Base-by-base conservation (phyloP, 2,888 invertebrate species). In the Plagodis dolabraria region DNA sequence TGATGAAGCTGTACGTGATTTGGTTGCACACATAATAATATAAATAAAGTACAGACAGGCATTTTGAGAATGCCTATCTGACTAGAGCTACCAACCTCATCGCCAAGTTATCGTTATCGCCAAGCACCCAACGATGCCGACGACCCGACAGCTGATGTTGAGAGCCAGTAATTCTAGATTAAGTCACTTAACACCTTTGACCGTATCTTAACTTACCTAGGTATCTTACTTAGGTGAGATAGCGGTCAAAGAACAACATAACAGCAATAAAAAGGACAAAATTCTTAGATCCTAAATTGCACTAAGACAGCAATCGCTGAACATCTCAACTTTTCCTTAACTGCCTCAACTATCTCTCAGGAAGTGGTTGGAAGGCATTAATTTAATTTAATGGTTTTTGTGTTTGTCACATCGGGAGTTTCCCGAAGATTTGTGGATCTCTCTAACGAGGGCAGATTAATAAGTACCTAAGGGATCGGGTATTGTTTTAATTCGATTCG, bases 321-420 rank as follows among this genome's bases (percentile, higher is more conserved):
- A 75, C 77, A 76, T 79, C 74, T 75, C 70, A 76, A 82, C 79
- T 80, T 80, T 80, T 75, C 80, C 83, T 79, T 84, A 87, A 89
- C 84, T 81, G 85, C 78, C 78, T 63, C 74, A 78, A 82, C 83
- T 84, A 82, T 80, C 76, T 79, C 74, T 68, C 64, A 79, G 80
- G 80, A 82, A 81, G 83, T 80, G 84, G 81, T 80, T 70, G 72
- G 74, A 81, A 77, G 77, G 80, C 93, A 93, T 93, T 93, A 90
- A 92, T 93, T 92, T 92, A 91, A 89, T 92, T 92, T 93, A 84
- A 93, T 93, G 92, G 93, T 88, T 91, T 90, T 89, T 93, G 92
- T 87, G 89, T 92, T 88, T 93, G 93, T 93, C 93, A 93, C 87
- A 83, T 79, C 69, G 83, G 83, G 80, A 85, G 86, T 79, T 82